Base-by-base conservation (phyloP, 2,888 invertebrate genomes). In the Diploptera punctata region DNA sequence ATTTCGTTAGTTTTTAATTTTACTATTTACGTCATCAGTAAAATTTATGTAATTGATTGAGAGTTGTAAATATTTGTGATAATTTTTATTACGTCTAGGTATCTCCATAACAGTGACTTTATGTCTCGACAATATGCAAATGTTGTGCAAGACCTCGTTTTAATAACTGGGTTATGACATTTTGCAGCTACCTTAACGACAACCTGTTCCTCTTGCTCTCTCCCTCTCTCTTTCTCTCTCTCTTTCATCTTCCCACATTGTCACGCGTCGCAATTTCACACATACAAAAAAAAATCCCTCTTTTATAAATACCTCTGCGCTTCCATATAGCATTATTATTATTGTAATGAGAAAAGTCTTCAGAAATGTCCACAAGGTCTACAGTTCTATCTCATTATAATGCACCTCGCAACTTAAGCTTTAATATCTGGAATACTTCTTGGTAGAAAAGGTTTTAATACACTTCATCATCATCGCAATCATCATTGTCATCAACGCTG, bases 401-500 rank as follows among this genome's bases (percentile, higher is more conserved):
- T 65, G 44, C 65, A 65, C 65, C 65, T 65, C 65, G 47, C 43
- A 31, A 21, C 62, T 62, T 9, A 62, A 62, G 16, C 43, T 10
- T 7, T 33, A 33, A 65, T 65, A 47, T 44, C 65, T 65, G 47
- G 44, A 65, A 24, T 24, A 57, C 1, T 57, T 57, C 57, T 57
- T 57, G 52, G 24, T 2, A 24, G n/a, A 57, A 47, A 47, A 57
- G 29, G 57, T 57, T 29, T 52, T 52, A 52, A 52, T 52, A 24
- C 13, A 24, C 31, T n/a, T 29, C 57, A 29, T 57, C 31, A 29
- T 16, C 29, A 16, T 57, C 57, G 26, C 24, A 7, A 52, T 52
- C 19, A n/a, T 52, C 21, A 18, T 21, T 24, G 24, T 21, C 52
- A 21, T 21, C 19, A 19, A 19, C 49, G 21, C 21, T 21, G 49